Evolutionary conservation across 2,797 vertebrate species (phyloP).

Genomic region (Lateolabrax maculatus): DNA sequence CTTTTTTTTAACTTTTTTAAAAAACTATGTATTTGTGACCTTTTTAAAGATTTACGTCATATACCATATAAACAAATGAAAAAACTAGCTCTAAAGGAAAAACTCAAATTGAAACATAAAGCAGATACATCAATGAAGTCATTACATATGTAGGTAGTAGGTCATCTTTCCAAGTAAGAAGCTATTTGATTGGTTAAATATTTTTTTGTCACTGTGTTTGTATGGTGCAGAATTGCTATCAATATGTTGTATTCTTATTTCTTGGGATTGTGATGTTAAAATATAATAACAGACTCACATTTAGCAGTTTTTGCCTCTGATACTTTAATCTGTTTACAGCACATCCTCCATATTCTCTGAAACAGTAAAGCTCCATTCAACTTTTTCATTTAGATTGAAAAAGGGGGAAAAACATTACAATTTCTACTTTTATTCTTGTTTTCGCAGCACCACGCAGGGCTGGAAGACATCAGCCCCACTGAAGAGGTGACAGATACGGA

Average conservation of each 20-base stretch:
- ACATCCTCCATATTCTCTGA: neutral
- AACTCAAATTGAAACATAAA: neutral
- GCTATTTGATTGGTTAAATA: neutral
- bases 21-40: neutral
- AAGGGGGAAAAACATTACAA: neutral
- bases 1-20: neutral
- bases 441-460: constrained; percentile 77
- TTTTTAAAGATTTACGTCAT: neutral
- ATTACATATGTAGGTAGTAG: neutral
- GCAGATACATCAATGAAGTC: neutral
- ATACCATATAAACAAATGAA: neutral
- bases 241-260: neutral
- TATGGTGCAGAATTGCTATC: neutral
- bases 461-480: constrained; percentile 87
- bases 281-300: neutral
- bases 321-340: neutral
- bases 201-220: neutral
- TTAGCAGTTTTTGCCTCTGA: neutral
- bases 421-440: neutral
- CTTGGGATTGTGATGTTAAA: neutral
- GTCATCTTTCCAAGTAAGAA: neutral
- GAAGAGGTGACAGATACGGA: constrained; percentile 94
- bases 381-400: neutral
- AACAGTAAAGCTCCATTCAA: neutral
- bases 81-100: too few species aligned